phyloP scores from a whole-genome alignment of 1,140 invertebrate genomes.

The Drosophila kanapiae region DNA sequence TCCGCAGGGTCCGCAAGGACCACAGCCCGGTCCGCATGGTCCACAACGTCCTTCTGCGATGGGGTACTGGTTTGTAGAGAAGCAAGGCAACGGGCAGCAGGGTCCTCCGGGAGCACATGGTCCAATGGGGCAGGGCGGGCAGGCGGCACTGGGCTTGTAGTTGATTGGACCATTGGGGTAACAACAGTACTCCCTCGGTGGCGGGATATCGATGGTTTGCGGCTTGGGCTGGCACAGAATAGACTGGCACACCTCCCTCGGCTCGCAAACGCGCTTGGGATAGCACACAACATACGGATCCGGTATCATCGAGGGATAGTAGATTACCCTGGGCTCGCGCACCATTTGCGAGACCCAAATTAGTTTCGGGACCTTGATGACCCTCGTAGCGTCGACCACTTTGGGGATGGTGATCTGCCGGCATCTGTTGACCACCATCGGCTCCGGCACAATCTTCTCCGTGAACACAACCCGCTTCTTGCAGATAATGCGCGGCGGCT shows the following conservation, averaged over 20 bases:
- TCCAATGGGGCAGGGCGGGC: conserved; percentile 74
- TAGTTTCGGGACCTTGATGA: conserved; percentile 75
- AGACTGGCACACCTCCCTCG: conserved; percentile 76
- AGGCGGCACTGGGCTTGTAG: conserved; percentile 75
- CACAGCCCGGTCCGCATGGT: conserved; percentile 56
- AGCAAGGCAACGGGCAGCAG: conserved; percentile 71
- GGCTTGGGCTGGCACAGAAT: conserved; percentile 81
- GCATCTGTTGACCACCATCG: conserved; percentile 78
- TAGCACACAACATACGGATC: conserved; percentile 83
- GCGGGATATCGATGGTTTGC: conserved; percentile 78
- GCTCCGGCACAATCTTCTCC: conserved; percentile 75
- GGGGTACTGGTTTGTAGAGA: conserved; percentile 73
- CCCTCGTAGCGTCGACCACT: conserved; percentile 75
- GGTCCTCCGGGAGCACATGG: conserved; percentile 65
- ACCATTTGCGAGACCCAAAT: conserved; percentile 83
- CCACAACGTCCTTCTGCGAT: conserved; percentile 67
- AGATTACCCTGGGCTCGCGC: conserved; percentile 75
- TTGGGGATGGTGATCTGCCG: conserved; percentile 78
- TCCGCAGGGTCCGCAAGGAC: conserved; percentile 66
- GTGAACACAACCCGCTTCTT: conserved; percentile 78
- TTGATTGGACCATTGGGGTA: conserved; percentile 79
- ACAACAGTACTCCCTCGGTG: conserved; percentile 79
- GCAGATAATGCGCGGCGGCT: conserved; percentile 76
- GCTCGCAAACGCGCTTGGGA: conserved; percentile 77
- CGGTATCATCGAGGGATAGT: conserved; percentile 79